Percentiles rank a stretch among this genome's conserved stretches.
Conservation (phyloP, 2,888 invertebrate species). For the Cylindroiulus punctatus region DNA sequence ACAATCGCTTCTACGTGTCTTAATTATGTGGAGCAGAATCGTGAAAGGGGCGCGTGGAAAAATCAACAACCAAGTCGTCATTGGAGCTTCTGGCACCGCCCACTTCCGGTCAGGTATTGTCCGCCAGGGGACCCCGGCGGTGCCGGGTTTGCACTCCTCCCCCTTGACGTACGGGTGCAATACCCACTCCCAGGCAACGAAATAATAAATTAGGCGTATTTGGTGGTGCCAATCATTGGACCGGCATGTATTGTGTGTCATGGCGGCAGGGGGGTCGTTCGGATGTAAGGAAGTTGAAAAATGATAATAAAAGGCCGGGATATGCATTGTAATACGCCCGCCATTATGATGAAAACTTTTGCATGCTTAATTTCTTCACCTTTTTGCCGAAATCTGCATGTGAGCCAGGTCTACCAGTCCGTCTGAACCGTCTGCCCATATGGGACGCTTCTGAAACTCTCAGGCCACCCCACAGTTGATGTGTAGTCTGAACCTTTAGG, state of each 20-base stretch:
- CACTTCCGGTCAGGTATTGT: conserved; percentile 34
- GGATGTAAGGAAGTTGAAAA: background rate
- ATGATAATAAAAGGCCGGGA: conserved; percentile 15
- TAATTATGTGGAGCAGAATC: background rate
- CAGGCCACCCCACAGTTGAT: too few species aligned
- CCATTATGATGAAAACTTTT: background rate
- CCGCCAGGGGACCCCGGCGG: background rate
- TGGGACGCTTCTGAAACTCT: background rate
- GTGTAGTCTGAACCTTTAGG: too few species aligned
- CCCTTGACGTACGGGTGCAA: background rate
- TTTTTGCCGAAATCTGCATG: background rate
- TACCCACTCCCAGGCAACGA: background rate
- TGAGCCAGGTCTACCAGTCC: background rate
- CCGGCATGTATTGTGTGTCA: background rate
- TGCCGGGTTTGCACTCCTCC: background rate
- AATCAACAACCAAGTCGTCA: background rate
- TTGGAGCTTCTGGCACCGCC: background rate
- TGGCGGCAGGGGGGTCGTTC: background rate
- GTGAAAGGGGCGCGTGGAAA: background rate
- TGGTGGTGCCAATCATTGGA: background rate
- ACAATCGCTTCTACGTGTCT: background rate
- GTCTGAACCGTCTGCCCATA: background rate
- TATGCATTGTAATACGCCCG: background rate
- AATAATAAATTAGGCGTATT: conserved; percentile 42
- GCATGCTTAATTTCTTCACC: conserved; percentile 16